Conservation (phyloP, 2,888 invertebrate species). For the Drosophila tripunctata region DNA sequence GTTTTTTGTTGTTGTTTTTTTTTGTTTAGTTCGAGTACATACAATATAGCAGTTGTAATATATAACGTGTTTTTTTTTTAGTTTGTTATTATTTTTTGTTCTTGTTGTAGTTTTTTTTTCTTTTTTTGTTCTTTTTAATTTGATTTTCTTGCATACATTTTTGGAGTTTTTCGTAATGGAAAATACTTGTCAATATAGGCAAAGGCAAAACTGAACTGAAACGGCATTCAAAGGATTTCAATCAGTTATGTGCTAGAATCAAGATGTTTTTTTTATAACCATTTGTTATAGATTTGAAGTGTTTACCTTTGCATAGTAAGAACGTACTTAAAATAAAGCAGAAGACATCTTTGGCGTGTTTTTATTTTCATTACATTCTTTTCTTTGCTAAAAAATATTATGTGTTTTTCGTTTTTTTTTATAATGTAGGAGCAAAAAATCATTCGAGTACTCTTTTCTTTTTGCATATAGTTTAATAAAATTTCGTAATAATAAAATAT, state of each 20-base stretch:
- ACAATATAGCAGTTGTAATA: conserved; percentile 75
- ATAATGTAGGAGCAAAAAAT: conserved; percentile 69
- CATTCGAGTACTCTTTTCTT: conserved; percentile 68
- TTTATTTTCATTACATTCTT: conserved; percentile 16
- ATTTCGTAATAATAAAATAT: conserved; percentile 74
- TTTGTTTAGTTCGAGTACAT: conserved; percentile 64
- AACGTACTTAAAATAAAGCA: conserved; percentile 73
- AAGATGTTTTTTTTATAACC: conserved; percentile 12
- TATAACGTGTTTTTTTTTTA: conserved; percentile 62
- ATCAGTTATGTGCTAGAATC: conserved; percentile 16
- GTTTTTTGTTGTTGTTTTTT: conserved; percentile 39
- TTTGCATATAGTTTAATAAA: conserved; percentile 69
- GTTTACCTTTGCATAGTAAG: conserved; percentile 38
- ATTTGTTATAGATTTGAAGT: conserved; percentile 8
- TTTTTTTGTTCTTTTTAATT: conserved; percentile 41
- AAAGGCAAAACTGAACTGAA: conserved; percentile 37
- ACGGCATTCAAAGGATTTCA: conserved; percentile 32
- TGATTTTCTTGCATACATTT: conserved; percentile 73
- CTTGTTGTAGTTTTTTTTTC: conserved; percentile 34
- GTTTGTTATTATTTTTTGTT: conserved; percentile 33
- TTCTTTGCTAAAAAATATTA: conserved; percentile 54
- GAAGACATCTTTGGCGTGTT: conserved; percentile 77
- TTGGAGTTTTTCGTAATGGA: conserved; percentile 59
- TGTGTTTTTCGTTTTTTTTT: too few relatives aligned
- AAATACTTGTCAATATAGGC: conserved; percentile 45